Evolutionary conservation across 2,797 vertebrate genomes (phyloP).

Genomic region (Sylvia borin): DNA sequence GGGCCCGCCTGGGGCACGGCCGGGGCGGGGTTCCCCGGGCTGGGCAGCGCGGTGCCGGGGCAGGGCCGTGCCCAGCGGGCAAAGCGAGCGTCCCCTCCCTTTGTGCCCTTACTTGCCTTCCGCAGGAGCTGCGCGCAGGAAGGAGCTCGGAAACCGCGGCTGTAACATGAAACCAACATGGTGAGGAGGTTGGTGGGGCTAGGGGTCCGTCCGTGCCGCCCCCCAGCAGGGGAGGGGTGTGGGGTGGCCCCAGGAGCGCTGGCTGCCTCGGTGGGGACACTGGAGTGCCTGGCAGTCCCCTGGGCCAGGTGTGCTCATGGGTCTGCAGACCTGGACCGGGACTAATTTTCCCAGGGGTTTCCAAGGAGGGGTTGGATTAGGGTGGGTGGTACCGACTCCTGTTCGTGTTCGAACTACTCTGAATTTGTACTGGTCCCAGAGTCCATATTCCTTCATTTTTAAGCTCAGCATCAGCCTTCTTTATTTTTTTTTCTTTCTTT

Average conservation of each 20-base stretch:
- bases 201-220: neutral
- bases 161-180: slow-evolving; percentile 40
- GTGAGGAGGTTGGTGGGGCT: slow-evolving; percentile 29
- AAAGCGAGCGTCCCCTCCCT: neutral
- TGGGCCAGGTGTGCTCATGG: rapidly evolving
- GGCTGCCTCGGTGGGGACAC: neutral
- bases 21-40: neutral
- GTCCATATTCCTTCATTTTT: neutral
- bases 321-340: neutral
- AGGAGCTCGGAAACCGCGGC: neutral
- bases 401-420: neutral
- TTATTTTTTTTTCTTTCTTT: neutral
- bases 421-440: neutral
- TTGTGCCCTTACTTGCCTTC: slow-evolving; percentile 1
- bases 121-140: slow-evolving; percentile 7
- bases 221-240: neutral
- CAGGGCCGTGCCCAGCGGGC: neutral
- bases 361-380: neutral
- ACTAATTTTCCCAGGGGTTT: neutral
- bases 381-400: neutral
- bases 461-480: neutral
- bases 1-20: neutral
- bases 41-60: neutral
- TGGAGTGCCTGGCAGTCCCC: neutral
- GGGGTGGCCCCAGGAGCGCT: neutral